Evolutionary conservation across 2,797 vertebrate genomes (phyloP), one percentile per base, ranked within the genome.

Genomic region (Nasua narica): DNA sequence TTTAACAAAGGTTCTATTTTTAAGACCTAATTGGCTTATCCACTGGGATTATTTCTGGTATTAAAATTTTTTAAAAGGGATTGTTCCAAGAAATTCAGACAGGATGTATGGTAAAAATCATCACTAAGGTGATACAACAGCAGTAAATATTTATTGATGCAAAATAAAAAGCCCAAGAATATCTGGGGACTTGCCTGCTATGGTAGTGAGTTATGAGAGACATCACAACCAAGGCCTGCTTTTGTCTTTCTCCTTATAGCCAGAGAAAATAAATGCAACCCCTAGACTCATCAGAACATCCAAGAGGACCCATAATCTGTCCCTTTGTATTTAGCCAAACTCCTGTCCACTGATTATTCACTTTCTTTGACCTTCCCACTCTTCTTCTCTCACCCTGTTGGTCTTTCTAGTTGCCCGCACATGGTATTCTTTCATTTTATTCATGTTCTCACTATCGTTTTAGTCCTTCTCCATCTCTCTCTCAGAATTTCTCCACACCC

Each of bases 1-100:
- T 97, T 94, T 76, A 96, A 97, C 94, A 96, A 96, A 97, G 93
- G 29, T 96, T 95, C 91, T 96, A 96, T 94, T 95, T 96, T 97
- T 97, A 97, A 96, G 96, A 93, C 58, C 74, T 97, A 94, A 97
- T 92, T 95, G 91, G 93, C 54, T 96, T 83, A 95, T 84, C 87
- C 83, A 81, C 74, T 94, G 91, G 87, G 91, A 96, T 95, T 96
- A 89, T 96, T 91, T 95, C 86, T 95, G 58, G 50, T 87, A 95
- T 96, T 95, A 97, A 95, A 86, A 74, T 19, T 79, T 88, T 93
- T 19, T 1, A 11, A 92, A 94, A 94, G 32, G 72, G 35, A 77
- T 40, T 35, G 11, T 89, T 96, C 69, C 23, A 94, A 92, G 94
- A 94, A 95, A 93, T 94, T 87, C 89, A 96, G 83, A 96, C 52